Conservation (phyloP, 2,797 vertebrate species). For the Sarcoramphus papa region DNA sequence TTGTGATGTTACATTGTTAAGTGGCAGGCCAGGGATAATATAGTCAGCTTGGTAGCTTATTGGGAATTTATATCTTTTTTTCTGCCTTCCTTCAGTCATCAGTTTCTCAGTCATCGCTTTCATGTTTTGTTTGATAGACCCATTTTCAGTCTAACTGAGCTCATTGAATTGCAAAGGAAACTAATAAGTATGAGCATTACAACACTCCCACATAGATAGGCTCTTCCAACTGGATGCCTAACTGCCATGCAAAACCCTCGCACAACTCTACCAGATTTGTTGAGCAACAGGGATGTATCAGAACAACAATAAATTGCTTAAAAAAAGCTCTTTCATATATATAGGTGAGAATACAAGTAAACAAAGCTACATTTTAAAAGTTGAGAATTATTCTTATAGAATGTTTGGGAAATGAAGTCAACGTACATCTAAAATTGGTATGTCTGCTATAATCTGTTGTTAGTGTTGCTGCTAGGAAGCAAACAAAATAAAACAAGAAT, state of each 20-base stretch:
- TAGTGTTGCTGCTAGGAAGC: not conserved
- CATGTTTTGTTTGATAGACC: slow-evolving; percentile 79
- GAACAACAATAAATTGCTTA: not conserved
- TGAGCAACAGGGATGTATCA: slow-evolving; percentile 1
- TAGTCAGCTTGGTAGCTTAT: not conserved
- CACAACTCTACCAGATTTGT: not conserved
- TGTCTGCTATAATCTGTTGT: not conserved
- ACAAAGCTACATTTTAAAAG: not conserved
- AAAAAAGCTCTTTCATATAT: not conserved
- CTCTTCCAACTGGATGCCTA: slow-evolving; percentile 40
- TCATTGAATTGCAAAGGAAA: slow-evolving; percentile 84
- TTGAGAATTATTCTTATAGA: not conserved
- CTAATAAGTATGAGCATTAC: slow-evolving; percentile 69
- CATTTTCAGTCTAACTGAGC: slow-evolving; percentile 77
- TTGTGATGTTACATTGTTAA: not conserved
- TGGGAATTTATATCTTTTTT: not conserved
- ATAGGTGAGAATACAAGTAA: not conserved
- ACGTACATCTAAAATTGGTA: not conserved
- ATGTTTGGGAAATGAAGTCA: not conserved
- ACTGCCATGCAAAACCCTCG: not conserved
- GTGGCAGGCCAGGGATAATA: not conserved
- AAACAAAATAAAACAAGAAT: not conserved
- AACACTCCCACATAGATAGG: slow-evolving; percentile 69
- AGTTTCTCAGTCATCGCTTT: slow-evolving; percentile 71
- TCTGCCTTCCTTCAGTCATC: not conserved